Percentiles rank a stretch among this genome's conserved stretches.
Conservation (phyloP, 2,113 vertebrate species). For the Dunckerocampus dactyliophorus region DNA sequence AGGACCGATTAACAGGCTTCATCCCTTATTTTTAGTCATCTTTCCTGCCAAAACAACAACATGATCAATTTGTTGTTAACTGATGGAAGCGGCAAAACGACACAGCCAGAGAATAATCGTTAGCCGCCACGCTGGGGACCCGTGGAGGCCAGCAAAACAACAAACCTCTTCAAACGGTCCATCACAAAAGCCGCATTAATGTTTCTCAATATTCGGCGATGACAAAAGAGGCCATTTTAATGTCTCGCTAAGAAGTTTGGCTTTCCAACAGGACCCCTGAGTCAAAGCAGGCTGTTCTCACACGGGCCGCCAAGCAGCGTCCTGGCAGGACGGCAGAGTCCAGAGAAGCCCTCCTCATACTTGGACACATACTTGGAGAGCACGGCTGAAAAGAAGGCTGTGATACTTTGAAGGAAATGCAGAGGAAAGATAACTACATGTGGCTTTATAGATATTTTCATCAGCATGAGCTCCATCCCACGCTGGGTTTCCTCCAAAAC, state of each 20-base stretch:
- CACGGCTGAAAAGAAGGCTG: background rate
- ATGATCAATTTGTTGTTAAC: conserved; percentile 43
- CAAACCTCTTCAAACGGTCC: conserved; percentile 50
- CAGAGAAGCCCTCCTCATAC: conserved; percentile 36
- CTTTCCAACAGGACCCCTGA: conserved; percentile 67
- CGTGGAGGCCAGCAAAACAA: conserved; percentile 30
- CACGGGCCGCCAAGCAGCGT: conserved; percentile 59
- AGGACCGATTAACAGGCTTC: conserved; percentile 54
- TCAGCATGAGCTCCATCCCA: conserved; percentile 22
- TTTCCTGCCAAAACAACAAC: conserved; percentile 9
- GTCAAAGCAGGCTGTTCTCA: conserved; percentile 71
- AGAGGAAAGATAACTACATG: conserved; percentile 17
- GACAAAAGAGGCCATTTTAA: conserved; percentile 55
- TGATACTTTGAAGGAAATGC: conserved; percentile 3
- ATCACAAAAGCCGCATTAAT: conserved; percentile 56
- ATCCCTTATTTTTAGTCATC: conserved; percentile 45
- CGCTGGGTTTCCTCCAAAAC: conserved; percentile 41
- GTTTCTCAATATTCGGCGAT: conserved; percentile 38
- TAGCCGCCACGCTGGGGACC: conserved; percentile 41
- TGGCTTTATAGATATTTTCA: conserved; percentile 29
- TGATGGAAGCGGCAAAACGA: conserved; percentile 54
- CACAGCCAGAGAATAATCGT: conserved; percentile 42
- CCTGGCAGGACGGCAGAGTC: conserved; percentile 40
- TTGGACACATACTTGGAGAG: conserved; percentile 13
- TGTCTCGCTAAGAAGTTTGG: conserved; percentile 69